Evolutionary conservation across 2,113 vertebrate genomes (phyloP), one percentile per base, ranked within the genome.

Genomic region (Podocnemis expansa): DNA sequence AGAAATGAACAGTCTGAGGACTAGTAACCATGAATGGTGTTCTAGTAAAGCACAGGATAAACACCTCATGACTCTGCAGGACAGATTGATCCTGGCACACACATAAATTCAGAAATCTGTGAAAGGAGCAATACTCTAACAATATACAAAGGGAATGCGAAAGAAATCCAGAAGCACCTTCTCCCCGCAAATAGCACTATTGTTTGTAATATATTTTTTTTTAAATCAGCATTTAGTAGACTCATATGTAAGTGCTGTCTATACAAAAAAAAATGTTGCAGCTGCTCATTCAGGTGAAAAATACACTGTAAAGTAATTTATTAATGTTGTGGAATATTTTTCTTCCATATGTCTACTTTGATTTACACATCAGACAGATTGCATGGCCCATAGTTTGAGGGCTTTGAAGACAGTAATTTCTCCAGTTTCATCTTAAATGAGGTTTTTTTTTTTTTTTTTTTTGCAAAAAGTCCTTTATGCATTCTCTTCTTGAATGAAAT

Each of bases 311-410:
- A 89, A 82, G 0, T 0, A 5, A 6, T 58, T 85, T 79, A 3
- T n/a, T 11, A 25, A 55, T 83, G 63, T 58, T 93, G 90, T 9
- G 88, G 4, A 34, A 43, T 91, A 27, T 38, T 47, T 78, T 91
- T 89, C 2, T 2, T 2, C 12, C 25, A 55, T 1, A 6, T 27
- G 22, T 60, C 76, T 25, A 70, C 76, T 9, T 3, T 0, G 0
- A 47, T 17, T n/a, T 76, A 27, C 6, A 79, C 12, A 81, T 92
- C 0, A 2, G 81, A 49, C 80, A 89, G 16, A 21, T 79, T 7
- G 41, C 41, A 10, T 2, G 34, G 10, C 2, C 49, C 81, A 87
- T 84, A 87, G 0, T 6, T 47, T 73, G 2, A 38, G 19, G 81
- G 25, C 90, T 34, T 29, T 16, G 22, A 70, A 88, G 41, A 75